Conservation (phyloP, 2,797 vertebrate genomes). For the Thunnus albacares region DNA sequence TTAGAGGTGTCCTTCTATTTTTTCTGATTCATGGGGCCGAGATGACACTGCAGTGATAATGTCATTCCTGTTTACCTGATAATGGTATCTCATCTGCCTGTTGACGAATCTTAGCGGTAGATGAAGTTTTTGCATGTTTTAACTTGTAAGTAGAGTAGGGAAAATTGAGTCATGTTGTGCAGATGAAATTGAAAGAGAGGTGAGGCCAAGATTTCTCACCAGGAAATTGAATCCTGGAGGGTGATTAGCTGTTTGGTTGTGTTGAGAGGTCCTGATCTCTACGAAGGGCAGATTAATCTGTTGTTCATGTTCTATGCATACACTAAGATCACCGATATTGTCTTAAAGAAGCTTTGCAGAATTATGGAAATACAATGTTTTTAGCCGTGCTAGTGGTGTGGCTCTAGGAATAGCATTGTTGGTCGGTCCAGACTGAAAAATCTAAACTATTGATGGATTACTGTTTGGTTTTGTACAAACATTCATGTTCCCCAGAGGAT, state of each 20-base stretch:
- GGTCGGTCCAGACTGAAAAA: too few relatives aligned
- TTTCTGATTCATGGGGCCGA: conserved; percentile 16
- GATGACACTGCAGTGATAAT: conserved; percentile 33
- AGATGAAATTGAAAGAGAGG: neutral
- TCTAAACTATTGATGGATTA: too few relatives aligned
- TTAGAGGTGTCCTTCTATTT: conserved; percentile 61
- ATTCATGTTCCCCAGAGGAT: too few relatives aligned
- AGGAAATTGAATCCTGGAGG: neutral
- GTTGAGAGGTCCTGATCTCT: neutral
- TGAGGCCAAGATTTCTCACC: neutral
- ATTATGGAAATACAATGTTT: neutral
- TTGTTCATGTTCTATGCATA: too few relatives aligned
- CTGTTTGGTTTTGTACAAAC: too few relatives aligned
- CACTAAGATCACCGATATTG: too few relatives aligned
- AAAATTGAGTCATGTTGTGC: neutral
- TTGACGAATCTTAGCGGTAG: neutral
- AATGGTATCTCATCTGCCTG: conserved; percentile 1
- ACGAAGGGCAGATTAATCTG: too few relatives aligned
- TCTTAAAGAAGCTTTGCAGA: neutral
- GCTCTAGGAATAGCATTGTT: too few relatives aligned
- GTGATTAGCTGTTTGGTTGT: neutral
- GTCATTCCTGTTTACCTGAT: conserved; percentile 23
- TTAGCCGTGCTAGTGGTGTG: too few relatives aligned
- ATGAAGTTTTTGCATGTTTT: neutral
- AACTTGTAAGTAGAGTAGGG: neutral